Base-by-base conservation (phyloP, 1,140 invertebrate species). In the Varroa destructor region DNA sequence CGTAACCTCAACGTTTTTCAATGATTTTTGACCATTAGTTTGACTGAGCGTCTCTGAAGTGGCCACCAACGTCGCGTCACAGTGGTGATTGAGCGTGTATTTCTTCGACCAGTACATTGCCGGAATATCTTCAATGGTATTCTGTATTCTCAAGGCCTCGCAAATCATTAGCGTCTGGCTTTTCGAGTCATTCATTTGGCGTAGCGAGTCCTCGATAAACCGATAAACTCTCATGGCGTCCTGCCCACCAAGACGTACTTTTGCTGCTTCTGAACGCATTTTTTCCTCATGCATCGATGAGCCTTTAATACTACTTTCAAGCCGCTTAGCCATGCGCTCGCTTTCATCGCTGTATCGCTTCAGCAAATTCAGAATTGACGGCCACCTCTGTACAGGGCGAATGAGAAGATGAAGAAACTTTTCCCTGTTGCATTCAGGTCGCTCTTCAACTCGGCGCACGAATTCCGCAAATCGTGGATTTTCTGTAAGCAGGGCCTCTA, bases 1-100 rank as follows among this genome's bases (percentile, higher is more conserved):
- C 37, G 46, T 46, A 67, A 67, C 61, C 8, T 67, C 61, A 67
- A 67, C 61, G 61, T 67, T 67, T 37, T 67, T 67, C 40, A 67
- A 37, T 12, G 61, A 67, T 40, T 67, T 67, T 46, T 67, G 61
- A 25, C 61, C 61, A 40, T 12, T 46, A 25, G 61, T 46, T 4
- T 67, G 61, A 40, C 40, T 40, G 37, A 43, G 46, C 2, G 61
- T 14, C 36, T 67, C 61, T 46, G 61, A 67, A 2, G 46, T 46
- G 2, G 40, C 61, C 40, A 37, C 40, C 14, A 67, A 40, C 2
- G 61, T 67, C 46, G 61, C 61, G 40, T 67, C 61, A 37, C 61
- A 67, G 12, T 67, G 61, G 40, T 67, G 61, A 67, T 40, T 43
- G 12, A 67, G 37, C 14, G 61, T 67, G 36, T 67, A 67, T 37